Evolutionary conservation across 2,797 vertebrate species (phyloP).

Genomic region (Apogon talboti): DNA sequence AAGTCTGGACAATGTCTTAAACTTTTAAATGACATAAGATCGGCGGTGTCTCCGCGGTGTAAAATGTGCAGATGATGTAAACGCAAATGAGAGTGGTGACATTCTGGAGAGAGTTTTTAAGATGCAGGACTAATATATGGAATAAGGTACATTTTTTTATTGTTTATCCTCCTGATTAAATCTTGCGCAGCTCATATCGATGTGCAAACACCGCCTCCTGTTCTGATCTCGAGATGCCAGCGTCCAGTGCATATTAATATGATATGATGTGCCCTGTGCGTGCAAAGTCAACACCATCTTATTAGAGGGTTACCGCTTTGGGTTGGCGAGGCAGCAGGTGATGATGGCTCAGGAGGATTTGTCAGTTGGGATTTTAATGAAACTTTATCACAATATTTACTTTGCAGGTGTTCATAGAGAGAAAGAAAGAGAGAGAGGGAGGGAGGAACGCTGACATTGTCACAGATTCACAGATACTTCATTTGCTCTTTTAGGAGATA

Average conservation of each 20-base stretch:
- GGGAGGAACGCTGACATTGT: slow-evolving; percentile 44
- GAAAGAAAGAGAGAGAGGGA: slow-evolving; percentile 19
- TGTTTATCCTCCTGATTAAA: slow-evolving; percentile 88
- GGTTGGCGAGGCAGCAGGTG: slow-evolving; percentile 43
- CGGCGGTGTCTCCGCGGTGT: slow-evolving; percentile 16
- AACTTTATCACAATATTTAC: slow-evolving; percentile 80
- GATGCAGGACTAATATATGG: slow-evolving; percentile 66
- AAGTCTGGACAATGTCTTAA: background rate
- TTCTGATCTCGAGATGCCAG: slow-evolving; percentile 71
- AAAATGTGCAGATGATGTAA: slow-evolving; percentile 29
- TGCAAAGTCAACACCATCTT: slow-evolving; percentile 79
- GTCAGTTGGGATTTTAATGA: slow-evolving; percentile 80
- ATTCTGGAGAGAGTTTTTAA: slow-evolving; percentile 54
- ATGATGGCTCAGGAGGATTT: slow-evolving; percentile 75
- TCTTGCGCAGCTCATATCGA: slow-evolving; percentile 84
- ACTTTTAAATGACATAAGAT: background rate
- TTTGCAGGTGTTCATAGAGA: slow-evolving; percentile 58
- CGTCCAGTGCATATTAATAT: slow-evolving; percentile 85
- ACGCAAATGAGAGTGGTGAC: slow-evolving; percentile 54
- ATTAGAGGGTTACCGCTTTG: slow-evolving; percentile 75
- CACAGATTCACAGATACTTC: slow-evolving; percentile 57
- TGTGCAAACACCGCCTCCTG: slow-evolving; percentile 85
- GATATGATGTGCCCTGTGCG: slow-evolving; percentile 69
- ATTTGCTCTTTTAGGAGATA: slow-evolving; percentile 37
- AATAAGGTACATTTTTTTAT: slow-evolving; percentile 66